Base-by-base conservation (phyloP, 2,888 invertebrate genomes). In the Dolichomitus sp. region DNA sequence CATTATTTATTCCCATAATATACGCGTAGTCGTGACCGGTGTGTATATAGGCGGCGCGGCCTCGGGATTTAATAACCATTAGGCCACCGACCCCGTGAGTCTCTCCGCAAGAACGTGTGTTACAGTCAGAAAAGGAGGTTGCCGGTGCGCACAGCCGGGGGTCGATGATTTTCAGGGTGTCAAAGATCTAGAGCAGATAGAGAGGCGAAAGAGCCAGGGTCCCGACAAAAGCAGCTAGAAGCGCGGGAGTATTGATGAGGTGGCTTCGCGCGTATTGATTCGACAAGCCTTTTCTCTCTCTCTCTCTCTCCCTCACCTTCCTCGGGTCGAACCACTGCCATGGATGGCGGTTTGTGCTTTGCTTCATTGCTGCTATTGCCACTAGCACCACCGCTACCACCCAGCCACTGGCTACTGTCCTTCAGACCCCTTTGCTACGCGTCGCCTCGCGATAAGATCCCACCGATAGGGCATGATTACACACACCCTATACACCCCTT, bases 401-500 rank as follows among this genome's bases (percentile, higher is more conserved):
- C 78, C 65, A 42, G 14, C 61, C 84, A 83, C 84, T 70, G 61
- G 79, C 74, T 88, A 86, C 85, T 88, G 87, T 87, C 85, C 87
- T 85, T 81, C 80, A 87, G 89, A 89, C 89, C 91, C 91, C 90
- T 89, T 91, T 89, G 87, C 88, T 88, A 87, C 88, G 89, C 90
- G 90, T 88, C 88, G 85, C 78, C 78, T 66, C 80, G 79, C 88
- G 93, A 93, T 93, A 93, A 93, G 93, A 93, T 93, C 92, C 90
- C 45, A 61, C 85, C 84, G 93, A 93, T 93, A 93, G 89, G 89
- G 85, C 93, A 93, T 91, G 93, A 92, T 93, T 92, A 91, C 91
- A 89, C 91, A 89, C 89, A 87, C 81, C 68, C 63, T 72, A 81
- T 85, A 84, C 76, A 84, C 78, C 82, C 82, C 79, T 61, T 61